Conservation (phyloP, 1,140 invertebrate genomes). For the Fopius arisanus region DNA sequence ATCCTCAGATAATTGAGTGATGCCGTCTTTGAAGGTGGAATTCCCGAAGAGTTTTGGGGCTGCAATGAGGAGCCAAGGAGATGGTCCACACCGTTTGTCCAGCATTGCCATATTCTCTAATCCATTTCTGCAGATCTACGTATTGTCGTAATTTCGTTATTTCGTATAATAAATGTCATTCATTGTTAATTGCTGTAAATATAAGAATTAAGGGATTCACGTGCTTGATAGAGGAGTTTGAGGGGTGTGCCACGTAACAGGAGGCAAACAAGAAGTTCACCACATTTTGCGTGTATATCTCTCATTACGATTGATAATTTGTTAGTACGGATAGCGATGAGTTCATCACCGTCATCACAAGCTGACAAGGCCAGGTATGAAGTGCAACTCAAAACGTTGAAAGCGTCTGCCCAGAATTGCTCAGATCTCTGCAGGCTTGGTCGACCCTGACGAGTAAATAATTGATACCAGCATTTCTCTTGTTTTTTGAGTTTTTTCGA, state of each 20-base stretch:
- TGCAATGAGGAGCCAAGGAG: constrained; percentile 73
- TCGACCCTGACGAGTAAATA: constrained; percentile 62
- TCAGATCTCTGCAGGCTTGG: constrained; percentile 70
- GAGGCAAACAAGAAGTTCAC: constrained; percentile 75
- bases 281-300: constrained; percentile 82
- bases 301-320: constrained; percentile 71
- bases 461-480: constrained; percentile 2
- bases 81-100: constrained; percentile 63
- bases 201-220: constrained; percentile 1
- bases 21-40: constrained; percentile 18
- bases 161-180: neutral
- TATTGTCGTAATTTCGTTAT: neutral
- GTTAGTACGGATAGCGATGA: constrained; percentile 67
- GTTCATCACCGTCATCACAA: constrained; percentile 70
- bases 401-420: constrained; percentile 74
- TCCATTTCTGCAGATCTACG: constrained; percentile 70
- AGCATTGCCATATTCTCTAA: constrained; percentile 66
- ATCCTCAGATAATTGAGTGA: constrained; percentile 59
- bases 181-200: neutral
- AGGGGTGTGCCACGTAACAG: constrained; percentile 75
- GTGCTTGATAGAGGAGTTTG: constrained; percentile 76
- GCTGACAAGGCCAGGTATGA: constrained; percentile 73
- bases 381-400: constrained; percentile 77
- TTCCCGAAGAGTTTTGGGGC: constrained; percentile 69
- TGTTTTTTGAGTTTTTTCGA: constrained; percentile 2